These are phyloP conservation scores for Mantis religiosa DNA, from an alignment of 2,888 invertebrate species.

Conservation along the genomic window DNA sequence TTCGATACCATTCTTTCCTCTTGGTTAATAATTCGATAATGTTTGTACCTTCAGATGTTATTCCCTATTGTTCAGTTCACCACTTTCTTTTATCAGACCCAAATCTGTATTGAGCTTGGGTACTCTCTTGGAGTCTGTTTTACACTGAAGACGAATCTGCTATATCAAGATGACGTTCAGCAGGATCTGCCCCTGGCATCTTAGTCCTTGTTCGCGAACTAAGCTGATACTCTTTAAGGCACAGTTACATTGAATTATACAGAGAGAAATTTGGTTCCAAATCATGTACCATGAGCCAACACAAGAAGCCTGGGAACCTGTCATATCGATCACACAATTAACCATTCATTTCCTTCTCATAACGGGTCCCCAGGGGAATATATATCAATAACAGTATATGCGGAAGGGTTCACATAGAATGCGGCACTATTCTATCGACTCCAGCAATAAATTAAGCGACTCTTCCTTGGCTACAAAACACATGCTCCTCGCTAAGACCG, in stretches of 20 bases:
- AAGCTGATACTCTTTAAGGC: background rate
- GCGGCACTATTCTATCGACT: background rate
- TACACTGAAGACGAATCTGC: too few relatives aligned
- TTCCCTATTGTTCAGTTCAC: too few relatives aligned
- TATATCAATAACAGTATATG: background rate
- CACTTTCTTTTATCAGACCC: too few relatives aligned
- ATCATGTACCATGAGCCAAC: background rate
- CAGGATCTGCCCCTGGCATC: background rate
- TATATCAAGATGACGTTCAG: too few relatives aligned
- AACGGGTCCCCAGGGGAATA: background rate
- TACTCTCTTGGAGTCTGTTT: too few relatives aligned
- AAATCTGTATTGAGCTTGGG: too few relatives aligned
- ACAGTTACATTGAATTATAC: background rate
- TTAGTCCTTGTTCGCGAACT: background rate
- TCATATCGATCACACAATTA: background rate
- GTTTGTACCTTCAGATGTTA: too few relatives aligned
- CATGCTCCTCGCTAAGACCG: background rate
- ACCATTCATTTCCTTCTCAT: background rate
- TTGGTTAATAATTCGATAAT: too few relatives aligned
- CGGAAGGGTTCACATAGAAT: background rate
- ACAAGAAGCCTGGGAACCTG: background rate
- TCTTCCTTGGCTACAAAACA: background rate
- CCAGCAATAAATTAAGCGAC: background rate
- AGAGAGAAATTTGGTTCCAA: background rate
- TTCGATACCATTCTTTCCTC: too few relatives aligned